These are phyloP conservation scores for Hypotaenidia philippensis DNA, from an alignment of 2,797 vertebrate species.

Conservation along the genomic window DNA sequence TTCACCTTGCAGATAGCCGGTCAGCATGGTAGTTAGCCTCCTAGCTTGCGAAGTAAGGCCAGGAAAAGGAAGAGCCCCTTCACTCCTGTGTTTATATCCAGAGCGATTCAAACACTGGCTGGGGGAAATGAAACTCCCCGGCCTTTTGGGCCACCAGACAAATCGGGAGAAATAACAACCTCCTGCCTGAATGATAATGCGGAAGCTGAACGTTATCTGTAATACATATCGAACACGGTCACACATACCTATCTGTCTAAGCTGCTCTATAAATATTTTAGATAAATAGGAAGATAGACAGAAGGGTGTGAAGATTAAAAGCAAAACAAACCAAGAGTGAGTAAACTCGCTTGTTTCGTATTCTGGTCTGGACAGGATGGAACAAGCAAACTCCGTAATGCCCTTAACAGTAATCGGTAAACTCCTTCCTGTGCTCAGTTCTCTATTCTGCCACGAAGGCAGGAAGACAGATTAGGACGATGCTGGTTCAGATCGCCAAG, in stretches of 20 bases:
- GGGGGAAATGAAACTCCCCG: neutral
- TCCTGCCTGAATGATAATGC: neutral
- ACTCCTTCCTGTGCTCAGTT: neutral
- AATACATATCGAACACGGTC: neutral
- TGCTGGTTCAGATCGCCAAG: neutral
- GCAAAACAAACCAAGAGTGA: conserved; percentile 21
- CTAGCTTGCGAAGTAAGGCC: neutral
- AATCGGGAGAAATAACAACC: conserved; percentile 7
- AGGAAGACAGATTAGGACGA: neutral
- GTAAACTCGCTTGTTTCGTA: neutral
- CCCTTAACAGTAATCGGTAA: neutral
- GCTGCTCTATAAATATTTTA: conserved; percentile 30
- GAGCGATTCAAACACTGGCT: neutral
- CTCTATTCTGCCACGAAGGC: neutral
- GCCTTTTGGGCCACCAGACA: neutral
- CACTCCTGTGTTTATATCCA: neutral
- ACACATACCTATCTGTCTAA: neutral
- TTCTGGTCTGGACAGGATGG: neutral
- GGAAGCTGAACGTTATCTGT: neutral
- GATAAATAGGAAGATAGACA: conserved; percentile 18
- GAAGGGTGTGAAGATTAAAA: neutral
- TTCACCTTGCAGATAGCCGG: neutral
- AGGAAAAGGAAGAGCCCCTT: neutral
- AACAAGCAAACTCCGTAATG: neutral
- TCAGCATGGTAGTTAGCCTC: neutral